Evolutionary conservation across 2,797 vertebrate genomes (phyloP).

Genomic region (Fistularia commersonii): DNA sequence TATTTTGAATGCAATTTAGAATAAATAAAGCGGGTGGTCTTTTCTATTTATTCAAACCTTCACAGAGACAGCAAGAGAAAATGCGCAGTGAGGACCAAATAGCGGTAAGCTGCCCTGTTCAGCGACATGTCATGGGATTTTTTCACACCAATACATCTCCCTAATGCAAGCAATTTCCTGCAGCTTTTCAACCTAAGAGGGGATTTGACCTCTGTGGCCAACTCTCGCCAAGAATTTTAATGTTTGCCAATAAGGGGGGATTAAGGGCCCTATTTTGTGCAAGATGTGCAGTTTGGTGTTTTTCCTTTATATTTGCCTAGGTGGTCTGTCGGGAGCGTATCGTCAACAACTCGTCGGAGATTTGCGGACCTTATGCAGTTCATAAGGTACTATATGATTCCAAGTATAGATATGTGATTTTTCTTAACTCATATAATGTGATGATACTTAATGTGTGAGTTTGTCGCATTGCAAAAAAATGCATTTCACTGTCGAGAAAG

Average conservation of each 20-base stretch:
- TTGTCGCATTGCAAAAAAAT: too few relatives aligned
- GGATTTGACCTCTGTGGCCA: conserved; percentile 69
- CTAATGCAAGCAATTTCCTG: conserved; percentile 82
- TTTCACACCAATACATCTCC: conserved; percentile 81
- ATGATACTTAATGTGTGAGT: too few relatives aligned
- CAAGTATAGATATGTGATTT: too few relatives aligned
- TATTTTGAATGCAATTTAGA: too few relatives aligned
- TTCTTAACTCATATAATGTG: too few relatives aligned
- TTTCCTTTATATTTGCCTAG: neutral
- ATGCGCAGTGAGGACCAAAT: conserved; percentile 40
- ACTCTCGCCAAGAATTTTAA: conserved; percentile 69
- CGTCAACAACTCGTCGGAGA: too few relatives aligned
- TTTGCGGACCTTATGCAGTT: too few relatives aligned
- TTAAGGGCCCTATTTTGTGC: conserved; percentile 45
- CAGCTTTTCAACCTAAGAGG: conserved; percentile 72
- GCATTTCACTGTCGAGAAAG: too few relatives aligned
- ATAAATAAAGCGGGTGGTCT: too few relatives aligned
- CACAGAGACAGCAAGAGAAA: conserved; percentile 3
- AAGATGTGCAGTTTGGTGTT: conserved; percentile 8
- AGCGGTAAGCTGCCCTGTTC: conserved; percentile 60
- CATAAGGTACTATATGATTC: too few relatives aligned
- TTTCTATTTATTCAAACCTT: neutral
- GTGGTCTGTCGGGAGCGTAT: neutral
- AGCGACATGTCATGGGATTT: conserved; percentile 69
- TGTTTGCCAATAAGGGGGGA: conserved; percentile 70